Conservation (phyloP, 2,888 invertebrate species). For the Balanococcus diminutus region DNA sequence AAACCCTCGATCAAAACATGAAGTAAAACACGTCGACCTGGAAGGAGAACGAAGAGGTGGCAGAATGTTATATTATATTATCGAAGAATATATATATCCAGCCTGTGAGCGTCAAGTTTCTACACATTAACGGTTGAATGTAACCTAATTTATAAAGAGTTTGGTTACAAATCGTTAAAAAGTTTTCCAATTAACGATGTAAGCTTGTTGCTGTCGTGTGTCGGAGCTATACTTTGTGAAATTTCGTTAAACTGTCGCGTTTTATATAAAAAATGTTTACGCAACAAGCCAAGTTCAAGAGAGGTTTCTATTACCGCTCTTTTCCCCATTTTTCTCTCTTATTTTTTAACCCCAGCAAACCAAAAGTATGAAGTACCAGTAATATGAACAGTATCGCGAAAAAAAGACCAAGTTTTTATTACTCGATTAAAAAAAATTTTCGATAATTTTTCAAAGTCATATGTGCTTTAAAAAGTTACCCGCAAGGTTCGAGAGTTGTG, state of each 20-base stretch:
- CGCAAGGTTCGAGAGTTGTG: not conserved
- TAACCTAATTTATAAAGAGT: slow-evolving; percentile 27
- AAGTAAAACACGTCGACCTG: not conserved
- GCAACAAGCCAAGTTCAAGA: not conserved
- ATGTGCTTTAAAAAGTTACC: not conserved
- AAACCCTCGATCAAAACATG: not conserved
- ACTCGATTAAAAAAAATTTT: not conserved
- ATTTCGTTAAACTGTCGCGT: not conserved
- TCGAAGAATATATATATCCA: not conserved
- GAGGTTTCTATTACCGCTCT: not conserved
- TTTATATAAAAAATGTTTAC: not conserved
- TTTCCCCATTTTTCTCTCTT: not conserved
- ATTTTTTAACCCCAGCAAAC: not conserved
- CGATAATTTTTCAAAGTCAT: slow-evolving; percentile 19
- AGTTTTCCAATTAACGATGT: slow-evolving; percentile 31
- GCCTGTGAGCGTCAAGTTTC: not conserved
- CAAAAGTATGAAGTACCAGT: not conserved
- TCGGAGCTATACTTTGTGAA: not conserved
- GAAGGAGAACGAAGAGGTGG: not conserved
- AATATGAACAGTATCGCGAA: not conserved
- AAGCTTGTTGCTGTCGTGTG: slow-evolving; percentile 26
- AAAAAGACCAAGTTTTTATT: not conserved
- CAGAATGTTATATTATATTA: not conserved
- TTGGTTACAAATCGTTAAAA: slow-evolving; percentile 20
- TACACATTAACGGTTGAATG: slow-evolving; percentile 25